Evolutionary conservation across 2,113 vertebrate genomes (phyloP).

Genomic region (Chionis minor): DNA sequence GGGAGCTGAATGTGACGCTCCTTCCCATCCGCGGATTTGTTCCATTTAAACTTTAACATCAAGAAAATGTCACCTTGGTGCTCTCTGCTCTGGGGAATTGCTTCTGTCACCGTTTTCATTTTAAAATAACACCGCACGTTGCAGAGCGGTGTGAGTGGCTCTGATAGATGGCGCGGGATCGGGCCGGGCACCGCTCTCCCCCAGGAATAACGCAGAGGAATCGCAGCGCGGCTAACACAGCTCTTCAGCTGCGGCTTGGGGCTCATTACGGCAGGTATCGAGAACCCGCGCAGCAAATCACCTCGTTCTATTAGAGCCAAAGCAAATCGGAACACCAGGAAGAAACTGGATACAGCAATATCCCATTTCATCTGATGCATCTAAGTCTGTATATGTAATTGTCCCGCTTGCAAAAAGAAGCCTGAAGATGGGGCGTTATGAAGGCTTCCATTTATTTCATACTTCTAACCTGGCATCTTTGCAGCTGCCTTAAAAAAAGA

Average conservation of each 20-base stretch:
- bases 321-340: neutral
- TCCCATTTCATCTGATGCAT: neutral
- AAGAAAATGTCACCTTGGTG: conserved; percentile 61
- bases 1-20: conserved; percentile 37
- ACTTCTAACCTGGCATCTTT: neutral
- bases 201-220: neutral
- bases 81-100: conserved; percentile 48
- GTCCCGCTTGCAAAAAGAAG: neutral
- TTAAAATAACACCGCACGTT: neutral
- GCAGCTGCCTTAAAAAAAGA: neutral
- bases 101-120: conserved; percentile 45
- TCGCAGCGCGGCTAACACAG: neutral
- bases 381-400: neutral
- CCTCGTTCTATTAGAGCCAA: neutral
- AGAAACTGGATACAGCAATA: conserved; percentile 13
- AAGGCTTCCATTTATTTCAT: neutral
- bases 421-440: neutral
- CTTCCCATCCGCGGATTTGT: conserved; percentile 2
- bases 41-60: conserved; percentile 60
- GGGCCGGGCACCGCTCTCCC: neutral
- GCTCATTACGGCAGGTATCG: neutral
- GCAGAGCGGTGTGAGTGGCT: neutral
- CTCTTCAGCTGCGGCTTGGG: neutral
- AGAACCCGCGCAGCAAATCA: neutral
- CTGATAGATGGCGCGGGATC: neutral